phyloP scores from a whole-genome alignment of 92 coral and sea anemone species.

The Actinernus sp. region DNA sequence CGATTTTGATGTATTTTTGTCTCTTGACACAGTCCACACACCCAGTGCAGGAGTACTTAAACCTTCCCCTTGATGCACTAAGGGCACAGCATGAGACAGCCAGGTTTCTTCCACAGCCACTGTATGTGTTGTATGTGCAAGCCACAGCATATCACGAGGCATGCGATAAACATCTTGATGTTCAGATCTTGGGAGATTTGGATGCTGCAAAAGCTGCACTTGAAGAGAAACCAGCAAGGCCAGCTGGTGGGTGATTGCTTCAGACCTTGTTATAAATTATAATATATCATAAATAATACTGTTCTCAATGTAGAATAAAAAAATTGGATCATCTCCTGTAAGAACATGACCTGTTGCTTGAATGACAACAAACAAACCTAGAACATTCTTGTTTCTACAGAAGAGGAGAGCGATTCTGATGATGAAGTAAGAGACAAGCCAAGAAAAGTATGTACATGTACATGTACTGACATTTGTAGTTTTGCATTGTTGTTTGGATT shows the following conservation, averaged over 20 bases:
- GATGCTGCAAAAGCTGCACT: constrained; percentile 97
- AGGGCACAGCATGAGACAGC: constrained; percentile 94
- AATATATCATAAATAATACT: too few relatives aligned
- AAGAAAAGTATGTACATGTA: constrained; percentile 69
- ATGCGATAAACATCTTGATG: constrained; percentile 79
- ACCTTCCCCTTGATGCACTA: constrained; percentile 84
- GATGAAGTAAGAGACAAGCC: constrained; percentile 76
- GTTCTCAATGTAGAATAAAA: too few relatives aligned
- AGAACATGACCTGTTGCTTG: too few relatives aligned
- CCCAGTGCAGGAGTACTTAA: constrained; percentile 96
- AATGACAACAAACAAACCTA: too few relatives aligned
- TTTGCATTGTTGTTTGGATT: background rate
- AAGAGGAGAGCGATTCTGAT: constrained; percentile 88
- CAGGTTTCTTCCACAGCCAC: constrained; percentile 82
- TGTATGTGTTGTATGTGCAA: constrained; percentile 91
- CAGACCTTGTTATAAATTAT: too few relatives aligned
- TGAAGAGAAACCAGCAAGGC: constrained; percentile 75
- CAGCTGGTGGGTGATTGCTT: constrained; percentile 15
- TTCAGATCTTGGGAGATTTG: constrained; percentile 88
- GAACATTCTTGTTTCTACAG: too few relatives aligned
- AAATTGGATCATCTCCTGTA: too few relatives aligned
- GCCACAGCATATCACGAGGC: constrained; percentile 94
- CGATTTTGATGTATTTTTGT: too few relatives aligned
- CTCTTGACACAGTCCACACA: constrained; percentile 84
- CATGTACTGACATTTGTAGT: background rate